Evolutionary conservation across 2,888 invertebrate species (phyloP).

Genomic region (Ochropleura plecta): DNA sequence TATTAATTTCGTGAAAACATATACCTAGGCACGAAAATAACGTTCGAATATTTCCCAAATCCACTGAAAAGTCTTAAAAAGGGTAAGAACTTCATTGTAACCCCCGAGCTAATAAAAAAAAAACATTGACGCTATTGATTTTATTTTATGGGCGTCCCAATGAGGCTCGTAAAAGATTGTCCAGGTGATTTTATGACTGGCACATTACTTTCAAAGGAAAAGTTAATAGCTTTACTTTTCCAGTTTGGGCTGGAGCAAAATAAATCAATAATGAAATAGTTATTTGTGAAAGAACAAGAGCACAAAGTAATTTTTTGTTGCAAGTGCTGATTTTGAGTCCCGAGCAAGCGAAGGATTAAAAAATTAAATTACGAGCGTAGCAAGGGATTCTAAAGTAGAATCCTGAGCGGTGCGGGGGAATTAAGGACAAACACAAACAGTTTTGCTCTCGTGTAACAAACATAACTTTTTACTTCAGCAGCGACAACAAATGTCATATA

Average conservation of each 20-base stretch:
- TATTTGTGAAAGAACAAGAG: too few species aligned
- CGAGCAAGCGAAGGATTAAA: too few species aligned
- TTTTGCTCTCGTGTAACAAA: too few species aligned
- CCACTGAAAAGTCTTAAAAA: neutral
- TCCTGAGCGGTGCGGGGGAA: too few species aligned
- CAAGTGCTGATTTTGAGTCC: too few species aligned
- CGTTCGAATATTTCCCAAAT: neutral
- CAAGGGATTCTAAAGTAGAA: too few species aligned
- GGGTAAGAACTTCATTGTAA: neutral
- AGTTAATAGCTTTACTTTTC: conserved; percentile 25
- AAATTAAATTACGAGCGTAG: too few species aligned
- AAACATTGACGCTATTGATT: conserved; percentile 37
- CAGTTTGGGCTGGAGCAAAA: neutral
- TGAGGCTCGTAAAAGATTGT: conserved; percentile 48
- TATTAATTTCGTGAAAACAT: too few species aligned
- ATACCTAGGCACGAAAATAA: neutral
- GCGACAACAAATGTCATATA: too few species aligned
- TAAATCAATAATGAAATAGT: conserved; percentile 8
- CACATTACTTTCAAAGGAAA: conserved; percentile 43
- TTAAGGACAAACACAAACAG: too few species aligned
- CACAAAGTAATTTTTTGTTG: too few species aligned
- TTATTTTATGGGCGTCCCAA: conserved; percentile 39
- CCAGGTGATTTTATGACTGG: conserved; percentile 57
- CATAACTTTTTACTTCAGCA: too few species aligned
- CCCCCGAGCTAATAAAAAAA: conserved; percentile 11